These are phyloP conservation scores for Drosophila mojavensis DNA, from an alignment of 1,140 invertebrate genomes.

Conservation along the genomic window DNA sequence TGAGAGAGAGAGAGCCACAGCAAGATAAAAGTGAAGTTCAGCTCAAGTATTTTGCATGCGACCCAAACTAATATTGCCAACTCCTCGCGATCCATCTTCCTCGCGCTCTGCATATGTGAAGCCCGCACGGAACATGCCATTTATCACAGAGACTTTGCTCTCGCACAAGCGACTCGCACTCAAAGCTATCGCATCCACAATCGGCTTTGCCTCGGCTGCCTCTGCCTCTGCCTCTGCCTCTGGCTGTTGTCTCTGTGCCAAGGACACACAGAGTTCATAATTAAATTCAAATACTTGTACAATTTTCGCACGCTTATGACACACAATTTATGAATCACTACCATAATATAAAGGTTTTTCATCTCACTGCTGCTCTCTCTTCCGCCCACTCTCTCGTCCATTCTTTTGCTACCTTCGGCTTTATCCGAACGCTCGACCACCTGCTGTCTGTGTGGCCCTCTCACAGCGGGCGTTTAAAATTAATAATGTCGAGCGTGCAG, in stretches of 20 bases:
- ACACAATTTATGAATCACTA: conserved; percentile 76
- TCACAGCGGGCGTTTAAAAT: conserved; percentile 76
- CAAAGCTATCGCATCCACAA: conserved; percentile 14
- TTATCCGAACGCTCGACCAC: conserved; percentile 44
- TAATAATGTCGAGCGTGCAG: conserved; percentile 69
- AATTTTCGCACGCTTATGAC: conserved; percentile 77
- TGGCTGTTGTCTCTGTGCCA: conserved; percentile 56
- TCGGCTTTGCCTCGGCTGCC: conserved; percentile 3
- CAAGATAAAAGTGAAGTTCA: conserved; percentile 66
- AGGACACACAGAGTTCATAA: conserved; percentile 75
- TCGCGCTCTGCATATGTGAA: neutral
- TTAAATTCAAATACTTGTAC: conserved; percentile 81
- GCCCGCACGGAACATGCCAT: conserved; percentile 49
- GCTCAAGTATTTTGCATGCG: conserved; percentile 61
- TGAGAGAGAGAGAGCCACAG: neutral
- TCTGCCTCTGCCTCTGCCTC: conserved; percentile 10
- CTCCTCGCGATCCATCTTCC: conserved; percentile 21
- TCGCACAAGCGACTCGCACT: conserved; percentile 28
- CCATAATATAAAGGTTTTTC: conserved; percentile 51
- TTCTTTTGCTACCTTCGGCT: neutral
- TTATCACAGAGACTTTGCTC: conserved; percentile 69
- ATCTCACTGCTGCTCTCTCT: conserved; percentile 5
- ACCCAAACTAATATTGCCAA: conserved; percentile 42
- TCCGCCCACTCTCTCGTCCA: neutral
- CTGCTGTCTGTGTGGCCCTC: conserved; percentile 60